phyloP scores from a whole-genome alignment of 2,888 invertebrate genomes.

The Scelioninae gen. 1 region DNA sequence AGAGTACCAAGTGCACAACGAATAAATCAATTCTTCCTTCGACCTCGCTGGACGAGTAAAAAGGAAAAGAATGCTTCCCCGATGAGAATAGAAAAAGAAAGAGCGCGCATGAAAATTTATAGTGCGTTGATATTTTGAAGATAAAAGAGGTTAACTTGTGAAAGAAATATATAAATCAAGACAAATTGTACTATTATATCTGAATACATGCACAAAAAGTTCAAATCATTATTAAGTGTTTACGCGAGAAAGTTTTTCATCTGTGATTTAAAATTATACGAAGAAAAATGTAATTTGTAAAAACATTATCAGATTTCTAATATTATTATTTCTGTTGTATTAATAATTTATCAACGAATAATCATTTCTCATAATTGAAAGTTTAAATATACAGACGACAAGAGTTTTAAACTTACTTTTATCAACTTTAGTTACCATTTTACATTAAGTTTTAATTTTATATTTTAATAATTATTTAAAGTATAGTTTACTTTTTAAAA shows the following conservation, averaged over 20 bases:
- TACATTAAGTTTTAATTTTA: no score
- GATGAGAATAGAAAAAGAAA: constrained; percentile 60
- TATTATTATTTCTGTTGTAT: neutral
- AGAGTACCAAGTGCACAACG: constrained; percentile 66
- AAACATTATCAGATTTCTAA: neutral
- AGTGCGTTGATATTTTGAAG: constrained; percentile 66
- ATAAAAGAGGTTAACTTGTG: constrained; percentile 59
- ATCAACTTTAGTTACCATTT: no score
- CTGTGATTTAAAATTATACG: constrained; percentile 1
- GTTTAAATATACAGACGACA: no score
- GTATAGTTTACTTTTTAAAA: no score
- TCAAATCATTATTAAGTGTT: constrained; percentile 20
- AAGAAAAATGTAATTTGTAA: neutral
- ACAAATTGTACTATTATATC: constrained; percentile 39
- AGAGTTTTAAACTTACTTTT: no score
- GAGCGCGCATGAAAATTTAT: constrained; percentile 62
- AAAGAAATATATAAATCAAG: constrained; percentile 58
- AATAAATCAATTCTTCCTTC: constrained; percentile 68
- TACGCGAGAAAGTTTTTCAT: constrained; percentile 1
- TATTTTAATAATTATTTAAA: no score
- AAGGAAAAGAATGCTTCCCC: constrained; percentile 58
- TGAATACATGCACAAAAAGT: constrained; percentile 20
- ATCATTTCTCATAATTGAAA: no score
- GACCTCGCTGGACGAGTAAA: constrained; percentile 57
- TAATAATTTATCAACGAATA: neutral